Evolutionary conservation across 2,797 vertebrate species (phyloP), one percentile per base, ranked within the genome.

Genomic region (Acridotheres tristis): DNA sequence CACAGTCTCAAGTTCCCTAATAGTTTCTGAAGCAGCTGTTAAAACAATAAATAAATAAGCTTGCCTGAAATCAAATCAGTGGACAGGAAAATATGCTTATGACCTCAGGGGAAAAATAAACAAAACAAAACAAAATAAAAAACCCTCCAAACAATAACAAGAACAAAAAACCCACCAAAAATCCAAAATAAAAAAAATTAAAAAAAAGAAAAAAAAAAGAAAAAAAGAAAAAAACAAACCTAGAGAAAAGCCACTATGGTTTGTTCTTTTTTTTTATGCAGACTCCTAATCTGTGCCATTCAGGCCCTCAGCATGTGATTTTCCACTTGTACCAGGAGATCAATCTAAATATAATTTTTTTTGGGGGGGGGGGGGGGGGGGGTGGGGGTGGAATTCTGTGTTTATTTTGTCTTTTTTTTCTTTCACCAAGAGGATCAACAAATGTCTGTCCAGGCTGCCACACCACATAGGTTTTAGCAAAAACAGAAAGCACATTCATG

Each of bases 41-140:
- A 51, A 88, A 93, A 83, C 30, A 88, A 55, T 67, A 90, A 81
- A 89, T 90, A 90, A 94, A 91, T 62, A 66, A 66, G 12, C 6
- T 79, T 66, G 10, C 14, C 43, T 67, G 66, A 69, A 80, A 67
- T 79, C 29, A 88, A 67, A 43, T 40, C 25, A 80, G 21, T 17
- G 30, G 27, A 58, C n/a, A 38, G 43, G 12, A 85, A 30, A 76
- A 26, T 14, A 38, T 10, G 6, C 9, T 66, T 74, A 27, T 27
- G 12, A 19, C 3, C 13, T 72, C 82, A 75, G 34, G 29, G 27
- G 7, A 38, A 57, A 58, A 47, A 36, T 21, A 29, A 10, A 12
- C 16, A 13, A 8, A 34, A 15, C 13, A 23, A 5, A 57, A 13
- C 34, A 48, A 3, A 22, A 9, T 20, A 16, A 20, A 54, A 54